Base-by-base conservation (phyloP, 2,888 invertebrate species). In the Phyllotreta cruciferae region DNA sequence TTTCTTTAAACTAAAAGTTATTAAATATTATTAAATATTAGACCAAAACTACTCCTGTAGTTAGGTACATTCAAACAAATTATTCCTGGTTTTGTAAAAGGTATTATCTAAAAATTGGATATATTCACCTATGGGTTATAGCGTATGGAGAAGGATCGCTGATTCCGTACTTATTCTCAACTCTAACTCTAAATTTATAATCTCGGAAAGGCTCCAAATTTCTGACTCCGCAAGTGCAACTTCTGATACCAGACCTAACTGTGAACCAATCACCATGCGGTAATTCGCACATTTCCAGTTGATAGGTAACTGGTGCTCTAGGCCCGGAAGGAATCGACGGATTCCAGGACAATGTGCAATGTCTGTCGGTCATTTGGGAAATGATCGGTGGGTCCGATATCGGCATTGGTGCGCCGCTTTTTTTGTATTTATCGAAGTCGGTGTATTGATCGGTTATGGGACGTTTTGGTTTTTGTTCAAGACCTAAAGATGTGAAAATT, bases 111-210 rank as follows among this genome's bases (percentile, higher is more conserved):
- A 41, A 41, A n/a, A 11, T 47, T 13, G 24, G 7, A 34, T 50
- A 10, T 36, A 56, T 38, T 42, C 66, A 83, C 82, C 84, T 82
- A 77, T 91, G 90, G 0, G 95, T 94, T 74, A 90, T 85, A 1
- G 93, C 93, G 77, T 90, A 92, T 0, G 97, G 96, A 61, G 96
- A 96, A 0, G 98, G 98, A 78, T 98, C 98, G 81, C 96, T 96
- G 69, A 96, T 89, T 45, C 98, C 98, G 79, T 92, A 95, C 79
- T 94, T 93, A 83, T 98, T 99, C 80, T 98, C 97, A 1, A 98
- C 98, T 39, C 97, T 87, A 41, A 98, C 89, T 64, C 99, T 87
- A 85, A 98, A 96, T 80, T 92, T 91, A 83, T 99, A 99, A 82
- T 98, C 97, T 68, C 92, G 87, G 84, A 94, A 93, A 0, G 98